Conservation (phyloP, 2,113 vertebrate genomes). For the Nicator chloris region DNA sequence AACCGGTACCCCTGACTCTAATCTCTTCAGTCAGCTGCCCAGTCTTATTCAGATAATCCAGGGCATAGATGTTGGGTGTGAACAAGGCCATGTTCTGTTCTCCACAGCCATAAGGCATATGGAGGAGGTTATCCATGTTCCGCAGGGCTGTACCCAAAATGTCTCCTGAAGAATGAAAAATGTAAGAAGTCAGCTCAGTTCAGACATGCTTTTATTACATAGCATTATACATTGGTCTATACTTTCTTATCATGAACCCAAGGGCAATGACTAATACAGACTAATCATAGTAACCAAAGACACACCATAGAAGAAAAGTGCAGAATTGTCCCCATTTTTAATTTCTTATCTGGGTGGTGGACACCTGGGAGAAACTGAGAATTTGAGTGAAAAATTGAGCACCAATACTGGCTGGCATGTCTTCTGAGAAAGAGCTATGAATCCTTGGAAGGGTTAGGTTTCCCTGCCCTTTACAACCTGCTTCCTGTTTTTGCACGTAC, state of each 20-base stretch:
- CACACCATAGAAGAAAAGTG: background rate
- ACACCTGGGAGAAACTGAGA: background rate
- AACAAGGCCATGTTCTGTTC: slow-evolving; percentile 86
- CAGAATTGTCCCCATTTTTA: background rate
- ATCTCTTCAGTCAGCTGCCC: slow-evolving; percentile 73
- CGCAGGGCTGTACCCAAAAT: slow-evolving; percentile 79
- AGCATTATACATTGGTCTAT: background rate
- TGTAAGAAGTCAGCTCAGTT: background rate
- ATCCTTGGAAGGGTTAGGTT: background rate
- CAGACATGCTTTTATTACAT: background rate
- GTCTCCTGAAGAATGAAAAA: slow-evolving; percentile 73
- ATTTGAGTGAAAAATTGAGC: background rate
- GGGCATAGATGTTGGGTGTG: slow-evolving; percentile 79
- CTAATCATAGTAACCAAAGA: background rate
- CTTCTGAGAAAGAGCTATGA: background rate
- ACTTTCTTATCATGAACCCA: background rate
- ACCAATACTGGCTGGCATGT: background rate
- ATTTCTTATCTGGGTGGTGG: background rate
- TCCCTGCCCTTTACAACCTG: background rate
- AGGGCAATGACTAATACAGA: background rate
- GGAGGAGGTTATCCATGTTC: slow-evolving; percentile 79
- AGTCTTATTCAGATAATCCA: slow-evolving; percentile 80
- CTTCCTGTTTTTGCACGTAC: background rate
- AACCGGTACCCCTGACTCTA: slow-evolving; percentile 54
- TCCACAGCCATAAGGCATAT: slow-evolving; percentile 78